Evolutionary conservation across 1,140 invertebrate species (phyloP).

Genomic region (Euura lappo): DNA sequence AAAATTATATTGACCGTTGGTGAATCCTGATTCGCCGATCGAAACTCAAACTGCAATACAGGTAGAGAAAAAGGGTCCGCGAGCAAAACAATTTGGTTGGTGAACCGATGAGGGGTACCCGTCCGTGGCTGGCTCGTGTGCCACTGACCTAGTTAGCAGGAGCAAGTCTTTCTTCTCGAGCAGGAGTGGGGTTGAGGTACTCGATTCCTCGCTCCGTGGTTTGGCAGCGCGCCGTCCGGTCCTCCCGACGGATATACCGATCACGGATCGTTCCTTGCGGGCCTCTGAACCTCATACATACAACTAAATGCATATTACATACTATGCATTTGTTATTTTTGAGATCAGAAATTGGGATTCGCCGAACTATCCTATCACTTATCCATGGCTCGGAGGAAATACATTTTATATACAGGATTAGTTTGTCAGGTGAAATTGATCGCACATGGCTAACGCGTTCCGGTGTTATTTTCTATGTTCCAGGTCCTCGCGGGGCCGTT

Average conservation of each 20-base stretch:
- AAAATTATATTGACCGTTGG: no score
- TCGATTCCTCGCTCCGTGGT: neutral
- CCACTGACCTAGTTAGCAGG: constrained; percentile 58
- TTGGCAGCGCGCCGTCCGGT: neutral
- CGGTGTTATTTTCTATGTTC: constrained; percentile 28
- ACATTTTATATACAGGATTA: no score
- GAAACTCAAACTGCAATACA: no score
- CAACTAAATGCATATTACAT: no score
- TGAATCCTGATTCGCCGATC: no score
- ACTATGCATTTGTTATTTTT: no score
- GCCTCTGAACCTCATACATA: neutral
- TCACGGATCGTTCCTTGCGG: neutral
- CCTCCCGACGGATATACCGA: neutral
- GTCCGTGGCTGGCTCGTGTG: constrained; percentile 51
- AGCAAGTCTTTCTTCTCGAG: constrained; percentile 54
- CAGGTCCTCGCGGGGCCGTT: constrained; percentile 58
- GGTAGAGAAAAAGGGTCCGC: neutral
- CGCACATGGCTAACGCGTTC: neutral
- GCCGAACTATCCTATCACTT: no score
- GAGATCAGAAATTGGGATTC: no score
- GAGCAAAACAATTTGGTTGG: constrained; percentile 45
- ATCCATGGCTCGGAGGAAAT: no score
- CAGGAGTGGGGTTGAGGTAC: neutral
- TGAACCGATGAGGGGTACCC: constrained; percentile 42
- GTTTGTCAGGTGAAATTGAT: neutral